Percentiles rank a stretch among this genome's conserved stretches.
Conservation (phyloP, 2,113 vertebrate species). For the Pristiophorus japonicus region DNA sequence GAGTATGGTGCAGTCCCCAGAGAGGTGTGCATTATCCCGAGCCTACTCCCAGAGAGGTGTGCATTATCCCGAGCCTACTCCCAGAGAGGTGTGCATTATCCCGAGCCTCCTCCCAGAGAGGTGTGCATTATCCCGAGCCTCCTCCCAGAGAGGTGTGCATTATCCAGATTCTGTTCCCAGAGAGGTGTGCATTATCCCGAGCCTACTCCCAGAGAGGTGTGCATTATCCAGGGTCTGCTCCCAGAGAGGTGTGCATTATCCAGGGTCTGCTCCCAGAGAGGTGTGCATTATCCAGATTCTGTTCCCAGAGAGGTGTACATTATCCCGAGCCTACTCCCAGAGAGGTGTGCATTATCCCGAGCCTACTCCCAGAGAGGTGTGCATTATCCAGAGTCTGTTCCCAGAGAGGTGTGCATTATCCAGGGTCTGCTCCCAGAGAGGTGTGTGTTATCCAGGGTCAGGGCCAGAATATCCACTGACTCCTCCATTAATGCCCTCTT, state of each 20-base stretch:
- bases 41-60: background rate
- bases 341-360: background rate
- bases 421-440: too few relatives aligned
- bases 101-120: too few relatives aligned
- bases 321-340: too few relatives aligned
- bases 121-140: too few relatives aligned
- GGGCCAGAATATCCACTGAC: rapidly evolving
- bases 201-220: background rate
- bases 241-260: background rate
- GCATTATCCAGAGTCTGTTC: too few relatives aligned
- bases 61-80: too few relatives aligned
- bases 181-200: background rate
- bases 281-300: too few relatives aligned
- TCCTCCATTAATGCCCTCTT: background rate
- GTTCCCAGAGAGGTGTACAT: background rate
- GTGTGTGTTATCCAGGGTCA: too few relatives aligned
- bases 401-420: background rate
- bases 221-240: too few relatives aligned
- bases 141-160: background rate
- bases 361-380: background rate
- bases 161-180: too few relatives aligned
- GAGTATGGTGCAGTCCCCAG: background rate
- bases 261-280: too few relatives aligned
- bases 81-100: background rate
- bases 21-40: background rate